These are phyloP conservation scores for Ceramica pisi DNA, from an alignment of 2,888 invertebrate genomes.

Conservation along the genomic window DNA sequence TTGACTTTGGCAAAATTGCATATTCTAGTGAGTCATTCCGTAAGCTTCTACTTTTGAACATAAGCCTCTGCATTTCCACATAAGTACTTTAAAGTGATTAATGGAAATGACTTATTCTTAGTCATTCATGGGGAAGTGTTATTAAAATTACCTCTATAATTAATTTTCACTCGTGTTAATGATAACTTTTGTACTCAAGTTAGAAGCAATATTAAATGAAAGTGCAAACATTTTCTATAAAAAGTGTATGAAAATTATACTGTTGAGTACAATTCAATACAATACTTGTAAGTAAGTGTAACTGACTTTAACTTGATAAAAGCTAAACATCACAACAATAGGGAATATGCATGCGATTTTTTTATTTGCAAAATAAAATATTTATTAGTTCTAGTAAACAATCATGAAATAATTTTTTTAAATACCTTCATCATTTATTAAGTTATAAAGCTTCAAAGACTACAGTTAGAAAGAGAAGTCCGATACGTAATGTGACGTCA, in stretches of 20 bases:
- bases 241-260: slow-evolving; percentile 44
- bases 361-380: too few species aligned
- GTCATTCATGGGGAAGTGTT: slow-evolving; percentile 6
- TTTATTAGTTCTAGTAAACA: too few species aligned
- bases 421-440: too few species aligned
- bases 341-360: too few species aligned
- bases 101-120: not conserved
- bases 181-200: slow-evolving; percentile 21
- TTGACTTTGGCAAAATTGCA: not conserved
- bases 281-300: not conserved
- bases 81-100: not conserved
- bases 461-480: too few species aligned
- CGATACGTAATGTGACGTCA: too few species aligned
- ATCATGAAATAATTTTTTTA: too few species aligned
- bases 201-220: slow-evolving; percentile 58
- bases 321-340: not conserved
- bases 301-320: not conserved
- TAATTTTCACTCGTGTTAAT: slow-evolving; percentile 40
- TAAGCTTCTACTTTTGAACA: not conserved
- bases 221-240: slow-evolving; percentile 60
- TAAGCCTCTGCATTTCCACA: not conserved
- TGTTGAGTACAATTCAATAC: slow-evolving; percentile 44
- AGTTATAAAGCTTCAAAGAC: too few species aligned
- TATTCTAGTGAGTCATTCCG: not conserved
- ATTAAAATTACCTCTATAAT: slow-evolving; percentile 12